Base-by-base conservation (phyloP, 2,888 invertebrate species). In the Sthenelais limicola region DNA sequence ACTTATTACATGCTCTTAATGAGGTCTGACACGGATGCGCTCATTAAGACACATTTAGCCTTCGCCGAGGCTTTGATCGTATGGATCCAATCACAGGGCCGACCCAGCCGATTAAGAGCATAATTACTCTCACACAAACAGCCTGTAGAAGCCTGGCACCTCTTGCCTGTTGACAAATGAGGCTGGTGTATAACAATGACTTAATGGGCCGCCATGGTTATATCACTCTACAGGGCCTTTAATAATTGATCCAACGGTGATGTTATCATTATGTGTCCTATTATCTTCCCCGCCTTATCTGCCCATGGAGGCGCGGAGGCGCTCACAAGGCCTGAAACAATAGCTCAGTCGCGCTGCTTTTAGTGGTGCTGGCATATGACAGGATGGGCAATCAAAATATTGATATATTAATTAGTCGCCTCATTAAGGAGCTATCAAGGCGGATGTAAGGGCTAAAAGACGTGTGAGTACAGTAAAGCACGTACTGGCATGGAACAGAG, bases 31-130 rank as follows among this genome's bases (percentile, higher is more conserved):
- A 35, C 2, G n/a, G 35, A 62, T 35, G 38, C 38, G 24, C 62
- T 62, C 62, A 62, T 62, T 62, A 62, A 35, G 38, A 21, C 38
- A 26, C 62, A 18, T 38, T 62, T 62, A 62, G 62, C 62, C 43
- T 21, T 15, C 38, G 4, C 26, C 24, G 7, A 1, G 12, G 38
- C 62, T 62, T 38, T 62, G 56, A 56, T 56, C 56, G 33, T 4
- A n/a, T 21, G 30, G 56, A 56, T 56, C 24, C 38, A 62, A 62
- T 62, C 62, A 62, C 38, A n/a, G 35, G 26, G 9, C 12, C 43
- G 43, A 9, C 43, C 43, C 43, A 18, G 12, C 43, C 62, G 32
- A 43, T 62, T 62, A 62, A 62, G 28, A 43, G 38, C 62, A 38
- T 62, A 62, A 62, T 62, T 62, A 62, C 38, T 38, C n/a, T 38